Conservation (phyloP, 2,888 invertebrate species). For the Congeria kusceri region DNA sequence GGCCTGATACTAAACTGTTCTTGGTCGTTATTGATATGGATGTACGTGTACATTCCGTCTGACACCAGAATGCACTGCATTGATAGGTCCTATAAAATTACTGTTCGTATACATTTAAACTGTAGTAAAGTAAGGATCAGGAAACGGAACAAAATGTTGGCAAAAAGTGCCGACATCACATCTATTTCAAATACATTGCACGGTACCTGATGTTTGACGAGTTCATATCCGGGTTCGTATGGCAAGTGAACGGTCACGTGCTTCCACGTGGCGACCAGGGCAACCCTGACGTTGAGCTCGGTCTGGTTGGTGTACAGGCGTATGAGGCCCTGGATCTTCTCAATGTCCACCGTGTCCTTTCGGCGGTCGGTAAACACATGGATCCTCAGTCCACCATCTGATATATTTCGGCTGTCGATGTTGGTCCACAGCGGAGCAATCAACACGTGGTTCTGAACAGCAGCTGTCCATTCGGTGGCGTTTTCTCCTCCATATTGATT, state of each 20-base stretch:
- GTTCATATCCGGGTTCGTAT: conserved; percentile 1
- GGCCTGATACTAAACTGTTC: conserved; percentile 5
- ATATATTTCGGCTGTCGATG: neutral
- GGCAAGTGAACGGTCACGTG: neutral
- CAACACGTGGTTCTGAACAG: neutral
- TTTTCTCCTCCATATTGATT: neutral
- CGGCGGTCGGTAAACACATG: neutral
- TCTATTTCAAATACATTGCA: no score
- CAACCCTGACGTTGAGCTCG: conserved; percentile 4
- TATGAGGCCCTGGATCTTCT: neutral
- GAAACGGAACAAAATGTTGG: no score
- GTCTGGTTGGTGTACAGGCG: neutral
- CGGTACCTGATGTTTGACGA: no score
- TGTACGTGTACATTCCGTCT: neutral
- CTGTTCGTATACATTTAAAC: no score
- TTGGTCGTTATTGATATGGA: conserved; percentile 15
- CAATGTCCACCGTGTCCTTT: neutral
- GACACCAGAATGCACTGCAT: neutral
- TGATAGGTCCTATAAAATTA: no score
- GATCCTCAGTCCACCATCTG: neutral
- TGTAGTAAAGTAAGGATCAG: no score
- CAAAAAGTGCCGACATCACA: no score
- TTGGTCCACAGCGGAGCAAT: neutral
- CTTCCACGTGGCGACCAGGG: neutral
- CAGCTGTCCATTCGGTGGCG: neutral